Evolutionary conservation across 2,113 vertebrate genomes (phyloP).

Genomic region (Scolopax mira): DNA sequence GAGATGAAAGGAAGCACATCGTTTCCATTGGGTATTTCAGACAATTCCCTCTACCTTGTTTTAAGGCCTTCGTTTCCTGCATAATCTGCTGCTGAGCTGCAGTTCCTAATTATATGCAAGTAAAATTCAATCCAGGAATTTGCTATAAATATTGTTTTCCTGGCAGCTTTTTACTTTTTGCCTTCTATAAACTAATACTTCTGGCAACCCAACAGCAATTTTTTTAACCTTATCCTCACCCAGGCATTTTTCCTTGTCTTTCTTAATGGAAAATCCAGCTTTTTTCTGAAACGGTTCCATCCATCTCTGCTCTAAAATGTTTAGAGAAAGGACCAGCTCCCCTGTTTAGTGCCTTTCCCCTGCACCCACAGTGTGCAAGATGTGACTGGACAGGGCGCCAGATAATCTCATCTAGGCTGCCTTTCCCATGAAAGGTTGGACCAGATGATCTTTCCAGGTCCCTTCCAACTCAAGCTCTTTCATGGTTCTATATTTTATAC

Average conservation of each 20-base stretch:
- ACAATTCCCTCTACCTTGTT: background rate
- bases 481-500: background rate
- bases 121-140: background rate
- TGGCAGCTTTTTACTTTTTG: background rate
- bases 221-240: background rate
- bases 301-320: background rate
- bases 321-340: background rate
- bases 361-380: background rate
- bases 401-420: background rate
- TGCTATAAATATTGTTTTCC: background rate
- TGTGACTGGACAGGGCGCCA: background rate
- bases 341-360: background rate
- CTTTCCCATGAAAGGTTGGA: background rate
- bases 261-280: background rate
- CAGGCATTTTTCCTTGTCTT: background rate
- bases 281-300: background rate
- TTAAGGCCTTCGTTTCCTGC: background rate
- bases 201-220: background rate
- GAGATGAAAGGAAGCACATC: background rate
- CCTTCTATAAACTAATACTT: background rate
- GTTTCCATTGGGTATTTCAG: background rate
- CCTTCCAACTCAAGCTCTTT: background rate
- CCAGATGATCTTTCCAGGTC: background rate
- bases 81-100: background rate
- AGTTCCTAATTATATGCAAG: background rate